A percentile compares a stretch with the other conserved stretches of the same genome.
Evolutionary conservation across 2,888 invertebrate species (phyloP).

Genomic region (Brachynemurus nebulosus): DNA sequence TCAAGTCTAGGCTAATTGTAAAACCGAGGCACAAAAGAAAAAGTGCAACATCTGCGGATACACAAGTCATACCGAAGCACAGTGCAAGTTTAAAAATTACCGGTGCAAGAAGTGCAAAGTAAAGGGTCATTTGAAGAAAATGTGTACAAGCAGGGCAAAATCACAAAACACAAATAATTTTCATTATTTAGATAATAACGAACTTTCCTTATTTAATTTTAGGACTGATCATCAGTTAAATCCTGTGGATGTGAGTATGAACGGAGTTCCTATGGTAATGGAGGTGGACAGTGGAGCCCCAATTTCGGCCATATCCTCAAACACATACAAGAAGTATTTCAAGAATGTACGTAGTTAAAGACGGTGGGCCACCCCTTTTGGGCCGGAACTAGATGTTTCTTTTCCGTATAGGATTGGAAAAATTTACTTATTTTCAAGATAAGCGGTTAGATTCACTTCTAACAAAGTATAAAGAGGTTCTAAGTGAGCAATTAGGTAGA

Average conservation of each 20-base stretch:
- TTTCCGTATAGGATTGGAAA: not conserved
- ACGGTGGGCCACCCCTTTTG: not conserved
- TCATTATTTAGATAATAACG: not conserved
- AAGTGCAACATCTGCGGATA: not conserved
- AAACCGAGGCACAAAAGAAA: not conserved
- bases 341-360: not conserved
- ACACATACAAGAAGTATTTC: not conserved
- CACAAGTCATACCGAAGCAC: not conserved
- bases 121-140: not conserved
- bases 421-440: not conserved
- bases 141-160: not conserved
- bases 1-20: not conserved
- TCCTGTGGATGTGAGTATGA: not conserved
- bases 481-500: constrained; percentile 11
- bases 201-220: not conserved
- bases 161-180: not conserved
- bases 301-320: not conserved
- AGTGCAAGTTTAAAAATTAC: not conserved
- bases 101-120: not conserved
- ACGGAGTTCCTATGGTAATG: not conserved
- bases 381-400: not conserved
- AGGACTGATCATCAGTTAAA: not conserved
- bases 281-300: not conserved
- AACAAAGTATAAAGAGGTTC: constrained; percentile 8
- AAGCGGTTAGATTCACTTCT: constrained; percentile 9